Evolutionary conservation across 2,888 invertebrate genomes (phyloP), one percentile per base, ranked within the genome.

Genomic region (Actias luna): DNA sequence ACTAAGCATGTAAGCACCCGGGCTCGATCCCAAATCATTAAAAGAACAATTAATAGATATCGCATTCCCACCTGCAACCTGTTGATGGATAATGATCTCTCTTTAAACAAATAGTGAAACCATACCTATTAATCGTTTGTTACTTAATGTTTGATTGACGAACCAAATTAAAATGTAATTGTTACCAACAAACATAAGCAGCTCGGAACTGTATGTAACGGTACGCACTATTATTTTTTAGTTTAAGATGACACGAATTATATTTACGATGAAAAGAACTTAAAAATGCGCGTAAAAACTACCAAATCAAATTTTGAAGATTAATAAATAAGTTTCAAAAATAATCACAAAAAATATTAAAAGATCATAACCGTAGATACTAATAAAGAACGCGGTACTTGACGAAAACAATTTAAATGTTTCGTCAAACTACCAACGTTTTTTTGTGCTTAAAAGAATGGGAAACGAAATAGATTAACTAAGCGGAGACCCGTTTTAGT

Each of bases 41-140:
- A 87, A 89, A 90, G 89, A 89, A 92, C 91, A 91, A 92, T 92
- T 90, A 55, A 92, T 91, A 89, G 89, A 89, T 92, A 92, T 91
- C 89, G 85, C 82, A 85, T 89, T 87, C 84, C 87, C 88, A 90
- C 91, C 91, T 90, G 90, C 87, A 89, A 88, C 89, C 84, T 87
- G 89, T 89, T 88, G 86, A 80, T 74, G 83, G 90, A 89, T 91
- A 89, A 88, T 88, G 85, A 90, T 90, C 89, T 88, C 78, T 76
- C 82, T 89, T 80, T 88, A 89, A 90, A 88, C 90, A 92, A 92
- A 89, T 84, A 90, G 79, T 80, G 71, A 78, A 82, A 81, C 82
- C 77, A 78, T 79, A 69, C 69, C 72, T 77, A 77, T 74, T 79
- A 78, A 78, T 76, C 76, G 76, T 67, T 72, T 71, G 67, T 69